Evolutionary conservation across 30 jellyfish, hydroid and myxozoan species (phyloP).

Genomic region (Hydractinia echinata): DNA sequence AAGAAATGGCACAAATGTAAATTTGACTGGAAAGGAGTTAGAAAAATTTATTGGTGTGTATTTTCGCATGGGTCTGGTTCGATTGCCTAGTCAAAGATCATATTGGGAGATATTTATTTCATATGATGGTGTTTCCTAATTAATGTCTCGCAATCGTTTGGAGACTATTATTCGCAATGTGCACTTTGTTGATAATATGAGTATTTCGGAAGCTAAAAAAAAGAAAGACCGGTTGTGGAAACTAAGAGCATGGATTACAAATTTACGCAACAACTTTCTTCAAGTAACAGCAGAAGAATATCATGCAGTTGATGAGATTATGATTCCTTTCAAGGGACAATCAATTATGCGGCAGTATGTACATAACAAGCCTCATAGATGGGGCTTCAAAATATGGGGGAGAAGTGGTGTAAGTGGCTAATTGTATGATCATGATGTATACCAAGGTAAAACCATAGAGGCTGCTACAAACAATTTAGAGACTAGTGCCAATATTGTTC

Average conservation of each 20-base stretch:
- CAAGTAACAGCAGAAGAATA: conserved; percentile 35
- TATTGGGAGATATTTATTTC: conserved; percentile 17
- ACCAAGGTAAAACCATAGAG: conserved; percentile 38
- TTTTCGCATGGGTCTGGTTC: conserved; percentile 32
- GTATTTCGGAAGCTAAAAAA: conserved; percentile 5
- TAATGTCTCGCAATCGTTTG: background rate
- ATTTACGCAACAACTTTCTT: conserved; percentile 16
- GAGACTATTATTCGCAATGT: conserved; percentile 20
- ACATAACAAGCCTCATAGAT: conserved; percentile 30
- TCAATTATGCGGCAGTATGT: conserved; percentile 15
- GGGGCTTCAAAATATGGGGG: conserved; percentile 47
- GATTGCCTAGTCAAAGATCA: conserved; percentile 21
- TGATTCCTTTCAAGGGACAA: conserved; percentile 35
- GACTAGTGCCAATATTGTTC: conserved; percentile 12
- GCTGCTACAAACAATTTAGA: too few relatives aligned
- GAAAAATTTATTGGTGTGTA: conserved; percentile 15
- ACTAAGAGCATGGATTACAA: conserved; percentile 18
- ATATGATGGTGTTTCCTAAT: conserved; percentile 19
- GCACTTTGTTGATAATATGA: conserved; percentile 22
- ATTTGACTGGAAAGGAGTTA: conserved; percentile 15
- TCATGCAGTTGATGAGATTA: conserved; percentile 34
- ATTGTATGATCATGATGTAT: conserved; percentile 34
- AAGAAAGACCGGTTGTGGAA: conserved; percentile 23
- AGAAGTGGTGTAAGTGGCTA: conserved; percentile 33
- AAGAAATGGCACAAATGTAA: conserved; percentile 17